Conservation (phyloP, 1,140 invertebrate genomes). For the Bombus turneri region DNA sequence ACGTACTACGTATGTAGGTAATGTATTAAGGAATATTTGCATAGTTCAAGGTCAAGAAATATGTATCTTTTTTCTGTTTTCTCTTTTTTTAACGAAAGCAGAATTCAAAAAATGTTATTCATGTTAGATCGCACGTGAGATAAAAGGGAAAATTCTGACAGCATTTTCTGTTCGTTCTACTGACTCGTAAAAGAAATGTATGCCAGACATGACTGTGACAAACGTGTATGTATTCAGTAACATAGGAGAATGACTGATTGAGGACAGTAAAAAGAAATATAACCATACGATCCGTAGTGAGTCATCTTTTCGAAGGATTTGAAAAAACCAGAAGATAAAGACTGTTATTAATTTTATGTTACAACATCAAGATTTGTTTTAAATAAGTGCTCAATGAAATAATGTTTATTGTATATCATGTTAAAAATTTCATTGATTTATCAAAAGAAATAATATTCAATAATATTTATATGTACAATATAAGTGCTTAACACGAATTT, state of each 20-base stretch:
- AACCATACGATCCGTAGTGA: neutral
- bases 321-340: neutral
- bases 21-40: conserved; percentile 2
- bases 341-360: neutral
- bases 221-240: neutral
- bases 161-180: neutral
- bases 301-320: neutral
- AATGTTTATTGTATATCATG: neutral
- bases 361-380: neutral
- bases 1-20: neutral
- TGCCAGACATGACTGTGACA: neutral
- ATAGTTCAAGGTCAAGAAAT: conserved; percentile 5
- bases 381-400: neutral
- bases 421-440: neutral
- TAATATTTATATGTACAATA: neutral
- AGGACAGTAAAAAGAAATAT: conserved; percentile 17
- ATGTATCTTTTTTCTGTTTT: neutral
- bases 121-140: no score
- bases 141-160: neutral
- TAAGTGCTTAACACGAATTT: neutral
- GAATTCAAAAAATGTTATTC: neutral
- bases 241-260: conserved; percentile 14
- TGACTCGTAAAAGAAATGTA: neutral
- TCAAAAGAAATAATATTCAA: neutral
- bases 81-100: neutral